These are phyloP conservation scores for Palythoa heliodiscus DNA, from an alignment of 92 coral and sea anemone species.

Conservation along the genomic window DNA sequence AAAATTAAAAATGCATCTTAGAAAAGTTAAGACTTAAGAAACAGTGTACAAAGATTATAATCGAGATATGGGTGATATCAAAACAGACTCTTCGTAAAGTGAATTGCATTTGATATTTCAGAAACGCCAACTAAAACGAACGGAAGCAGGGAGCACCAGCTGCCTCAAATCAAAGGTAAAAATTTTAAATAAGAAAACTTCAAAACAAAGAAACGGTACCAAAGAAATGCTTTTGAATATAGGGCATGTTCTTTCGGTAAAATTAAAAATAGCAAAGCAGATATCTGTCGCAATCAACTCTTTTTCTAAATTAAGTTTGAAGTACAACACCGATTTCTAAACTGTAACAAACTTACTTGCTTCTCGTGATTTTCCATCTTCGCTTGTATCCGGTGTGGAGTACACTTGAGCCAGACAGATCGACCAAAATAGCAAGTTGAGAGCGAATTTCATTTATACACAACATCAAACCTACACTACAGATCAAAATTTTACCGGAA, in stretches of 20 bases:
- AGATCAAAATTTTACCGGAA: background rate
- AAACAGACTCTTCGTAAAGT: background rate
- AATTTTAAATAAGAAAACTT: background rate
- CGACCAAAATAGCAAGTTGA: conserved; percentile 25
- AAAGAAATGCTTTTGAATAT: conserved; percentile 1
- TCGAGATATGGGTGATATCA: background rate
- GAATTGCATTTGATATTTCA: background rate
- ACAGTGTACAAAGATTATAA: background rate
- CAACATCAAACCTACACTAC: conserved; percentile 16
- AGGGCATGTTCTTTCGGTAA: background rate
- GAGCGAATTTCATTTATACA: conserved; percentile 31
- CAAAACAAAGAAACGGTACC: background rate
- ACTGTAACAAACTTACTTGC: conserved; percentile 5
- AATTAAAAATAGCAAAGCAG: background rate
- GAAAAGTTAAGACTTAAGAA: background rate
- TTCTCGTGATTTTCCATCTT: background rate
- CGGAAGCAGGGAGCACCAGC: background rate
- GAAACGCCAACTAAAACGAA: background rate
- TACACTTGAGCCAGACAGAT: conserved; percentile 21
- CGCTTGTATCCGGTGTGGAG: conserved; percentile 25
- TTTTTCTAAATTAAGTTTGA: background rate
- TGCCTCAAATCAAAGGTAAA: background rate
- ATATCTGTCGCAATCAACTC: background rate
- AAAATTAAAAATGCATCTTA: background rate
- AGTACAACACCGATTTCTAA: background rate